A percentile compares a stretch with the other conserved stretches of the same genome.
Evolutionary conservation across 2,888 invertebrate species (phyloP).

Genomic region (Harmothoe impar): DNA sequence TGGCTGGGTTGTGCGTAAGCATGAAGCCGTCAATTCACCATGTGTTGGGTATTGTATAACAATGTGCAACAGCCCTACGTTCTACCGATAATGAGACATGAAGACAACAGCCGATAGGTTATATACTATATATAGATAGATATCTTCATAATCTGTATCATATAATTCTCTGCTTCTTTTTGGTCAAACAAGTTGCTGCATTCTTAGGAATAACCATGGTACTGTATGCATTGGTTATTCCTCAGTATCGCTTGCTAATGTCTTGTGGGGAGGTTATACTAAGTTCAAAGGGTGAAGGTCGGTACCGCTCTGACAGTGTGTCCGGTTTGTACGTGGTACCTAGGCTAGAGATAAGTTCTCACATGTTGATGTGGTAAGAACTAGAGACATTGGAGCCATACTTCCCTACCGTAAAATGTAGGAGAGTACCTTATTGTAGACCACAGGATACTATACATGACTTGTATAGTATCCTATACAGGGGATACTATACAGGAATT

Average conservation of each 20-base stretch:
- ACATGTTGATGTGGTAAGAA: too few relatives aligned
- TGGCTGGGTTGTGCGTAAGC: background rate
- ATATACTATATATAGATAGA: slow-evolving; percentile 45
- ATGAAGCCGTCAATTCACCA: slow-evolving; percentile 42
- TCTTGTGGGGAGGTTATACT: too few relatives aligned
- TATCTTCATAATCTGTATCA: slow-evolving; percentile 28
- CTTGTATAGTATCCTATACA: too few relatives aligned
- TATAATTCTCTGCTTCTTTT: background rate
- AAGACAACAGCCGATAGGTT: slow-evolving; percentile 62
- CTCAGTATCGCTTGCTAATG: background rate
- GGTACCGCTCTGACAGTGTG: too few relatives aligned
- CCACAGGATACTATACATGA: too few relatives aligned
- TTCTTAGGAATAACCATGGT: slow-evolving; percentile 2
- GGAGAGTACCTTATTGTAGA: too few relatives aligned
- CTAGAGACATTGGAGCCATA: too few relatives aligned
- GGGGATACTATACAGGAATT: too few relatives aligned
- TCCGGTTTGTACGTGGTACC: too few relatives aligned
- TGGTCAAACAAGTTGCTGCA: background rate
- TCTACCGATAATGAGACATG: slow-evolving; percentile 64
- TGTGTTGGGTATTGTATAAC: slow-evolving; percentile 36
- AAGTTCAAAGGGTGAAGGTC: too few relatives aligned
- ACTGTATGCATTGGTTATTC: background rate
- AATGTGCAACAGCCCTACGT: slow-evolving; percentile 61
- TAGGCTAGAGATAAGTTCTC: too few relatives aligned
- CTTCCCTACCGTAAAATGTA: too few relatives aligned